Base-by-base conservation (phyloP, 2,888 invertebrate genomes). In the Synanthedon tipuliformis region DNA sequence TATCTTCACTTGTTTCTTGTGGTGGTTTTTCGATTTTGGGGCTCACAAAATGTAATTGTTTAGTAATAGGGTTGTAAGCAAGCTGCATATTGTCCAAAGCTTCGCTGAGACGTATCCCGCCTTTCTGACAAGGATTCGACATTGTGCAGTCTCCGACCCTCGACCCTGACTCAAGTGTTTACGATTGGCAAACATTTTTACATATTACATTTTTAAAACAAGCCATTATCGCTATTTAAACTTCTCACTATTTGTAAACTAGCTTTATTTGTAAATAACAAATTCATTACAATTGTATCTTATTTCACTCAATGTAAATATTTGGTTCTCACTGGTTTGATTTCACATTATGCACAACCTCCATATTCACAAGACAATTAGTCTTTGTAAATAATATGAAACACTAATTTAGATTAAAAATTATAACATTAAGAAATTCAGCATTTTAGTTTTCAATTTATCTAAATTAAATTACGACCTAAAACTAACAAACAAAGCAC, bases 21-120 rank as follows among this genome's bases (percentile, higher is more conserved):
- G 65, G 55, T 11, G 69, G 66, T 63, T 83, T 34, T 53, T 79
- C 80, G 3, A 75, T 69, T 65, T 81, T 84, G 1, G 85, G 83
- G 59, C 83, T 87, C 56, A 91, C 88, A 51, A 91, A 89, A 75
- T 92, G 92, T 57, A 93, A 76, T 64, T 93, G 92, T 71, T 92
- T 93, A 23, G 93, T 93, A 51, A 92, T 88, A 12, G 93, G 93
- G 72, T 92, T 93, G 77, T 93, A 93, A 3, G 92, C 92, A 58
- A 93, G 78, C 59, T 93, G 92, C 85, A 93, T 92, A 73, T 89
- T 92, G 70, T 92, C 91, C 64, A 93, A 78, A 52, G 93, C 92
- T 76, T 92, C 91, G 69, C 91, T 91, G 57, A 93, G 84, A 57
- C 89, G 89, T 73, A 90, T 82, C 71, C 89, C 89, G 69, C 88